phyloP scores from a whole-genome alignment of 53 echinoderm and acorn worm species.

The Apostichopus leukothele region DNA sequence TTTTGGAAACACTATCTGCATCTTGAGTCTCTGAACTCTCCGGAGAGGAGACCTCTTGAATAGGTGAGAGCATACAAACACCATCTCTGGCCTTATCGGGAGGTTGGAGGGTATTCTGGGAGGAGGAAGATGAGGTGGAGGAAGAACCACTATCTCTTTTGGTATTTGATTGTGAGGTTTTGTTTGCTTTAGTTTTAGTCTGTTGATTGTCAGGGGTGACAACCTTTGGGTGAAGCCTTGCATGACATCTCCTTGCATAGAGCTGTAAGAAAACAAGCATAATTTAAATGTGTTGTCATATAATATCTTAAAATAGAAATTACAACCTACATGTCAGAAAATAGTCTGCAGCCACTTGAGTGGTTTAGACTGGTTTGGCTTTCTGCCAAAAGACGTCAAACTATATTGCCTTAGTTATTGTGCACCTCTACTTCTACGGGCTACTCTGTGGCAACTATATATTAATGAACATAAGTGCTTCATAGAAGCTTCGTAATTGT shows the following conservation, averaged over 20 bases:
- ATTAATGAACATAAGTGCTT: no score
- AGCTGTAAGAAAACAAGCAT: neutral
- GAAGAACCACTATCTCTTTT: conserved; percentile 30
- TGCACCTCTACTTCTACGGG: no score
- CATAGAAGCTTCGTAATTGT: no score
- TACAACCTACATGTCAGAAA: no score
- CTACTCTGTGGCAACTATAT: no score
- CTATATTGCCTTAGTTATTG: no score
- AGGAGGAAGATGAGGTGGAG: conserved; percentile 20
- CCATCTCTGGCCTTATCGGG: conserved; percentile 50
- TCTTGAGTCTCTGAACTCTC: conserved; percentile 64
- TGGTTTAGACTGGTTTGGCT: no score
- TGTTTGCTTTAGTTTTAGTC: conserved; percentile 20
- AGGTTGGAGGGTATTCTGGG: conserved; percentile 48
- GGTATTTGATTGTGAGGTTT: conserved; percentile 30
- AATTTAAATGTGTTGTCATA: neutral
- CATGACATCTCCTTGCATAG: conserved; percentile 46
- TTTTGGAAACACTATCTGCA: conserved; percentile 34
- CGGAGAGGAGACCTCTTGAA: conserved; percentile 88
- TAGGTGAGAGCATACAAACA: conserved; percentile 79
- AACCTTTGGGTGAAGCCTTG: conserved; percentile 37
- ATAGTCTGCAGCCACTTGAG: neutral
- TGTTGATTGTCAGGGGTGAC: conserved; percentile 34
- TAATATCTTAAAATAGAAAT: neutral
- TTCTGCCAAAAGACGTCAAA: no score